Percentiles rank a stretch among this genome's conserved stretches.
Conservation (phyloP, 2,888 invertebrate species). For the Orgyia antiqua region DNA sequence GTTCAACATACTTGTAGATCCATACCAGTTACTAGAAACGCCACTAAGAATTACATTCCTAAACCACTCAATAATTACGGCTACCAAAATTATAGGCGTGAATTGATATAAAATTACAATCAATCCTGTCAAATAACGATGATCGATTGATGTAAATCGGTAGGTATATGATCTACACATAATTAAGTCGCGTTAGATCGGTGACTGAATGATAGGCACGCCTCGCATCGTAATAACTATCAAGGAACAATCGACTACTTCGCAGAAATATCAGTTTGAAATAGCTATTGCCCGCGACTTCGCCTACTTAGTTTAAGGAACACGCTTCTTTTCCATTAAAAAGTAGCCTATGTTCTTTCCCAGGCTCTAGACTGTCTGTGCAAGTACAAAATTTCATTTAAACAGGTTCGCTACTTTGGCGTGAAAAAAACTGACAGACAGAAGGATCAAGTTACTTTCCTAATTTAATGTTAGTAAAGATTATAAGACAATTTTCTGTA, state of each 20-base stretch:
- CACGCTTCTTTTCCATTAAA: too few relatives aligned
- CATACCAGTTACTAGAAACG: constrained; percentile 18
- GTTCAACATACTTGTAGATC: constrained; percentile 14
- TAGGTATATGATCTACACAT: constrained; percentile 17
- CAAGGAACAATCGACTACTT: constrained; percentile 23
- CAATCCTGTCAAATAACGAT: constrained; percentile 14
- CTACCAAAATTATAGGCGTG: constrained; percentile 7
- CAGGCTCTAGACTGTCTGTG: too few relatives aligned
- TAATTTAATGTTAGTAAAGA: too few relatives aligned
- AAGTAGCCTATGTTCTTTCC: too few relatives aligned
- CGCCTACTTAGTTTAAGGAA: too few relatives aligned
- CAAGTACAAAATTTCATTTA: too few relatives aligned
- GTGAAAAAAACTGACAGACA: too few relatives aligned
- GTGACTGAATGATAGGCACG: constrained; percentile 15
- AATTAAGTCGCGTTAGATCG: constrained; percentile 23
- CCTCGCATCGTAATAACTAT: constrained; percentile 20
- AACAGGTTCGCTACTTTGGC: too few relatives aligned
- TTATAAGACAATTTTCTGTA: too few relatives aligned
- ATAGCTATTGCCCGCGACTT: too few relatives aligned
- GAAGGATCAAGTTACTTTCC: too few relatives aligned
- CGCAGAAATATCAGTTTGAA: constrained; percentile 14
- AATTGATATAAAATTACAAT: constrained; percentile 21
- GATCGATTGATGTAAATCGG: constrained; percentile 23
- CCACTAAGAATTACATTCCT: background rate
- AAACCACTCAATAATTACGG: background rate